phyloP scores from a whole-genome alignment of 2,113 vertebrate genomes.

The Rutilus rutilus region DNA sequence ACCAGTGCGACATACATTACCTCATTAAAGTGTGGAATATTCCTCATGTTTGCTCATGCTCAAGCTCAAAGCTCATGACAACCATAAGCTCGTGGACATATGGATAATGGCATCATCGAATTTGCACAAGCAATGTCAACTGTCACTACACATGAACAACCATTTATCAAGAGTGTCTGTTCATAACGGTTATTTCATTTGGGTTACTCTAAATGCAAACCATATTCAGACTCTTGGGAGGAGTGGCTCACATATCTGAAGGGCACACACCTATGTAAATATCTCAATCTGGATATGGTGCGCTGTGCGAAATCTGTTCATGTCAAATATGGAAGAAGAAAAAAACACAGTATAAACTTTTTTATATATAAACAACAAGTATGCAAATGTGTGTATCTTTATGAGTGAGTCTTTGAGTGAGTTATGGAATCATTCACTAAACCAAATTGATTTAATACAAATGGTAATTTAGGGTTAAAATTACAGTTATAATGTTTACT shows the following conservation, averaged over 20 bases:
- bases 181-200: neutral
- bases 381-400: neutral
- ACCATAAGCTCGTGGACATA: neutral
- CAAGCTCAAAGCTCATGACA: neutral
- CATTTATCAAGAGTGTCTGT: neutral
- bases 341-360: no score
- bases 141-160: neutral
- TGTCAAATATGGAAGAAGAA: no score
- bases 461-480: no score
- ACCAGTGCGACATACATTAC: slow-evolving; percentile 20
- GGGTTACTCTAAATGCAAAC: neutral
- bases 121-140: neutral
- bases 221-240: neutral
- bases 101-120: neutral
- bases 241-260: neutral
- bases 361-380: no score
- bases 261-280: neutral
- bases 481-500: no score
- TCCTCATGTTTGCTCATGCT: neutral
- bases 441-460: no score
- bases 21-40: neutral
- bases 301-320: no score
- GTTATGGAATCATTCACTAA: no score
- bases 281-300: neutral
- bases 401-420: neutral